Percentiles rank a stretch among this genome's conserved stretches.
phyloP scores from a whole-genome alignment of 1,140 invertebrate genomes.

The Caerostris darwini region DNA sequence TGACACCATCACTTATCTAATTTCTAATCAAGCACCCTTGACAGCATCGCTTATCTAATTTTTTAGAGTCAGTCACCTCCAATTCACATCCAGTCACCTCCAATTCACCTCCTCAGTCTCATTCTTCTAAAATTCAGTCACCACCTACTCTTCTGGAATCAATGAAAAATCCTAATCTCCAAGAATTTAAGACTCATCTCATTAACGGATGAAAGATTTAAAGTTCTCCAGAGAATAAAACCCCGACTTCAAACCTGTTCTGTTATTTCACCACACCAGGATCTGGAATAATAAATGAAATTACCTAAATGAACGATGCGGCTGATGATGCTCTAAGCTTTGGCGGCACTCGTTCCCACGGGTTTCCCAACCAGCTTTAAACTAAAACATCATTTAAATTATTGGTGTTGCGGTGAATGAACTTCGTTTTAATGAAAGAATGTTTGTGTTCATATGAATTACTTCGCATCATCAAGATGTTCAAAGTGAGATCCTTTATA shows the following conservation, averaged over 20 bases:
- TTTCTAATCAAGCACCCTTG: too few species aligned
- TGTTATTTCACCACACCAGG: conserved; percentile 19
- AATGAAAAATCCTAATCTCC: conserved; percentile 25
- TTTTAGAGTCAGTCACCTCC: too few species aligned
- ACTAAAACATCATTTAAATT: background rate
- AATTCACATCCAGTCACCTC: too few species aligned
- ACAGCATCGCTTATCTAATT: too few species aligned
- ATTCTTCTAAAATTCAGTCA: too few species aligned
- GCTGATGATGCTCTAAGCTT: background rate
- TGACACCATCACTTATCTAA: too few species aligned
- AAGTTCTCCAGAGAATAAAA: background rate
- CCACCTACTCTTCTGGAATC: background rate
- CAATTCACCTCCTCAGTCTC: too few species aligned
- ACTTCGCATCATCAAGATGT: too few species aligned
- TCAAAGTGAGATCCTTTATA: too few species aligned
- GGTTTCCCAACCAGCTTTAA: background rate
- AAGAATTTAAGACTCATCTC: conserved; percentile 26
- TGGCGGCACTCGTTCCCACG: background rate
- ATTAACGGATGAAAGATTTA: conserved; percentile 13
- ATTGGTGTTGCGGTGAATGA: background rate
- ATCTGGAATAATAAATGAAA: conserved; percentile 23
- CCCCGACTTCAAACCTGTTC: conserved; percentile 3
- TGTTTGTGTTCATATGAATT: too few species aligned
- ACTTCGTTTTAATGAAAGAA: background rate
- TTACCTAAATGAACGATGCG: conserved; percentile 28